Evolutionary conservation across 92 coral and sea anemone genomes (phyloP).

Genomic region (Phenganax stokvisi): DNA sequence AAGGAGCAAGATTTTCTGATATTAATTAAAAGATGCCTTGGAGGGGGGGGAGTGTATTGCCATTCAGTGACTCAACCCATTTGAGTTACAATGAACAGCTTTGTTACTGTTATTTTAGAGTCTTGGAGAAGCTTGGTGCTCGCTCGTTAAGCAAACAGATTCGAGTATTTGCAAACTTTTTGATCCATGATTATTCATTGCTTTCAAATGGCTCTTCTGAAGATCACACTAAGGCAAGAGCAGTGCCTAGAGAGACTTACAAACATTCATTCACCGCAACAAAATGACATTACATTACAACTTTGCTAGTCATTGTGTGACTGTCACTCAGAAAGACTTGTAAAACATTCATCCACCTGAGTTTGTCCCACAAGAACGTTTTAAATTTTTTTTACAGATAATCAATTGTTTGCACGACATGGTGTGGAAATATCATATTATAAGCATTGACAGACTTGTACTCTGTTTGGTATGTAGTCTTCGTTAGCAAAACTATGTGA

Average conservation of each 20-base stretch:
- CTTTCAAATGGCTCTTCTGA: slow-evolving; percentile 62
- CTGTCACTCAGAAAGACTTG: neutral
- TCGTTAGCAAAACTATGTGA: neutral
- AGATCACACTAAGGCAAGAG: slow-evolving; percentile 70
- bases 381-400: slow-evolving; percentile 44
- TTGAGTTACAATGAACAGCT: neutral
- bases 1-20: too few relatives aligned
- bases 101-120: slow-evolving; percentile 44
- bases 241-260: neutral
- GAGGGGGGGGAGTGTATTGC: neutral
- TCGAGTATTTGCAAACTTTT: slow-evolving; percentile 92
- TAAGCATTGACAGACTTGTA: slow-evolving; percentile 78
- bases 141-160: slow-evolving; percentile 85
- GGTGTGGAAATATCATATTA: slow-evolving; percentile 94
- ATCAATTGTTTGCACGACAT: slow-evolving; percentile 83
- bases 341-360: neutral
- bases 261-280: neutral
- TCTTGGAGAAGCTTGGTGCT: slow-evolving; percentile 83
- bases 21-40: too few relatives aligned
- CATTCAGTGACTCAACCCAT: too few relatives aligned
- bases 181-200: slow-evolving; percentile 79
- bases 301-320: neutral
- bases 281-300: too few relatives aligned
- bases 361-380: neutral
- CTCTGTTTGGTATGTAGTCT: slow-evolving; percentile 67